Percentiles rank a stretch among this genome's conserved stretches.
Conservation (phyloP, 2,888 invertebrate species). For the Plemyria rubiginata region DNA sequence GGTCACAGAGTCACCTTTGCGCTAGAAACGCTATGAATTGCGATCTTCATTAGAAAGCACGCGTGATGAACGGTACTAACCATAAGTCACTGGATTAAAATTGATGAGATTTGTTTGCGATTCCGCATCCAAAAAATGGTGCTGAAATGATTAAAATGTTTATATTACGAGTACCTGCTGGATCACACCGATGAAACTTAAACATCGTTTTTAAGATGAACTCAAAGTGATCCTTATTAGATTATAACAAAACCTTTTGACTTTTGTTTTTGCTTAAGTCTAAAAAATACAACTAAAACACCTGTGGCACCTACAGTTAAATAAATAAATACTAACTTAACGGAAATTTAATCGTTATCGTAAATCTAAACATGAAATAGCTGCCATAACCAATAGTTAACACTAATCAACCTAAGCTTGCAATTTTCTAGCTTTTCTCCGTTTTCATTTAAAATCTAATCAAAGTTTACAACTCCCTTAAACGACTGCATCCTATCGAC, state of each 20-base stretch:
- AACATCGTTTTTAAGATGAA: too few species aligned
- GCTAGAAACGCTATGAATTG: slow-evolving; percentile 56
- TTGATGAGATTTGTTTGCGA: slow-evolving; percentile 23
- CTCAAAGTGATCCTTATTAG: too few species aligned
- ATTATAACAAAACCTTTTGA: too few species aligned
- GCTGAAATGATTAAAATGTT: not conserved
- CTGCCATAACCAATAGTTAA: slow-evolving; percentile 4
- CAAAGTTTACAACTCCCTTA: slow-evolving; percentile 36
- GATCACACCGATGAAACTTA: too few species aligned
- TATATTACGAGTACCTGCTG: not conserved
- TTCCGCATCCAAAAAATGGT: not conserved
- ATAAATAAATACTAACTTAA: not conserved
- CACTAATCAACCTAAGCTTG: slow-evolving; percentile 3
- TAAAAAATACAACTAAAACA: too few species aligned
- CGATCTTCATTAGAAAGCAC: slow-evolving; percentile 61
- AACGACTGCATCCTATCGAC: slow-evolving; percentile 39
- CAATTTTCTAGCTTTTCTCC: slow-evolving; percentile 20
- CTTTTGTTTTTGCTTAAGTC: not conserved
- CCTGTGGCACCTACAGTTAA: too few species aligned
- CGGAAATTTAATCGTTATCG: not conserved
- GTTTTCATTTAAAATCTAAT: slow-evolving; percentile 29
- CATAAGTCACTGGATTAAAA: slow-evolving; percentile 24
- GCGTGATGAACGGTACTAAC: slow-evolving; percentile 16
- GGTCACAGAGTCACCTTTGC: slow-evolving; percentile 65
- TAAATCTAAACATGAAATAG: not conserved